These are phyloP conservation scores for Argyrosomus japonicus DNA, from an alignment of 2,113 vertebrate genomes.

Conservation along the genomic window DNA sequence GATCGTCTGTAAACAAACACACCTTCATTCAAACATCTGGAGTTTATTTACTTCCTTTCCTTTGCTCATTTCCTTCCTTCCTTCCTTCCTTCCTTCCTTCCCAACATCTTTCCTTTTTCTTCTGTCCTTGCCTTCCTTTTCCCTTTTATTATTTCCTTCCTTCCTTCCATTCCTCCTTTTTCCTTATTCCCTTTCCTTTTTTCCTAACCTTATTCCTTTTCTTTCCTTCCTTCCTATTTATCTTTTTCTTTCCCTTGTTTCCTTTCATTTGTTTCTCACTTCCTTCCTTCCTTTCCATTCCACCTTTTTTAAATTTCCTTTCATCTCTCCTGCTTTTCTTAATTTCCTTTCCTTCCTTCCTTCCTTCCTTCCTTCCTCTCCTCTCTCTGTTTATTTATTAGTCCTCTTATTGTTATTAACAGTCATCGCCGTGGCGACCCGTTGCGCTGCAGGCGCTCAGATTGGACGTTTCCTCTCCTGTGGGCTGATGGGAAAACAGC, in stretches of 20 bases:
- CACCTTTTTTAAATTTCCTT: background rate
- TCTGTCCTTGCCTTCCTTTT: background rate
- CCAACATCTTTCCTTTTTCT: no score
- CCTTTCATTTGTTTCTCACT: no score
- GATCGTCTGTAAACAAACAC: conserved; percentile 33
- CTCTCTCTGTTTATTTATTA: conserved; percentile 64
- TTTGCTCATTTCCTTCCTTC: background rate
- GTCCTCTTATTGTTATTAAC: conserved; percentile 39
- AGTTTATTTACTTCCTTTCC: background rate
- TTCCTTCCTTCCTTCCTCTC: no score
- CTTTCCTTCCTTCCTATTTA: background rate
- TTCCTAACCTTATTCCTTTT: background rate
- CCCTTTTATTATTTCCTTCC: background rate
- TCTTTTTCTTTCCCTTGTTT: background rate
- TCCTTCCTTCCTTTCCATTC: background rate
- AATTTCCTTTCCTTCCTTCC: no score
- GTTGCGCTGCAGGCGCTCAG: conserved; percentile 32
- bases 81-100: no score
- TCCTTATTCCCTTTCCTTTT: background rate
- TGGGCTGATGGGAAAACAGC: conserved; percentile 58
- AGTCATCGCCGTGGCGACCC: conserved; percentile 9
- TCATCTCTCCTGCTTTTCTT: background rate
- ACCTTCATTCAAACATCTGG: conserved; percentile 19
- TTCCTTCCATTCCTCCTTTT: background rate
- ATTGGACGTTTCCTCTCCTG: conserved; percentile 68